Percentiles rank a stretch among this genome's conserved stretches.
phyloP scores from a whole-genome alignment of 2,113 vertebrate species.

The Progne subis region DNA sequence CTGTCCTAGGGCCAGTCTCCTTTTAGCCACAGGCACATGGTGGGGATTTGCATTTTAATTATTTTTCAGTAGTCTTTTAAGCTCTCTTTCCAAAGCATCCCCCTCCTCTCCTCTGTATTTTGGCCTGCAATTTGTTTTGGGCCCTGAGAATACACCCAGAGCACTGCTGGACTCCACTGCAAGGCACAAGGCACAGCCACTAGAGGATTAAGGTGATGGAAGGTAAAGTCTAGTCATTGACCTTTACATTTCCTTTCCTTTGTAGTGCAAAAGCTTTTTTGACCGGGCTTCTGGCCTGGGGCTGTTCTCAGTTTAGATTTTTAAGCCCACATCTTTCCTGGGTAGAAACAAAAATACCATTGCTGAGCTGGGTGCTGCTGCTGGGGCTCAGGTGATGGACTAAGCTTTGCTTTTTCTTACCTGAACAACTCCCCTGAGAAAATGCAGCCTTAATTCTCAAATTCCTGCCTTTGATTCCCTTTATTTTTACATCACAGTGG shows the following conservation, averaged over 20 bases:
- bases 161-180: not conserved
- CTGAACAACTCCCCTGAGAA: not conserved
- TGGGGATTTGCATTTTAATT: slow-evolving; percentile 57
- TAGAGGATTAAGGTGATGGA: slow-evolving; percentile 2
- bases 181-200: not conserved
- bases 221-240: slow-evolving; percentile 50
- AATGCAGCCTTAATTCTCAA: not conserved
- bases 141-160: not conserved
- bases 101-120: not conserved
- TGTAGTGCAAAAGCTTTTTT: not conserved
- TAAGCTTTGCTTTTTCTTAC: not conserved
- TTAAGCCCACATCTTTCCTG: not conserved
- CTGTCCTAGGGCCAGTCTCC: slow-evolving; percentile 12
- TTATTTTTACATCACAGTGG: not conserved
- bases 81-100: slow-evolving; percentile 26
- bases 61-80: slow-evolving; percentile 47
- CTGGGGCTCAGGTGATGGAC: not conserved
- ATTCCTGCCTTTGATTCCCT: not conserved
- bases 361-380: not conserved
- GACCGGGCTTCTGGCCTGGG: not conserved
- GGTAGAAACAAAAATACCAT: not conserved
- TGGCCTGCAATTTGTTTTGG: not conserved
- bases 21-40: slow-evolving; percentile 40
- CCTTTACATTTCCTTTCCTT: slow-evolving; percentile 37
- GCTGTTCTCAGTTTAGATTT: not conserved